Base-by-base conservation (phyloP, 2,888 invertebrate species). In the Drosophila stalkeri region DNA sequence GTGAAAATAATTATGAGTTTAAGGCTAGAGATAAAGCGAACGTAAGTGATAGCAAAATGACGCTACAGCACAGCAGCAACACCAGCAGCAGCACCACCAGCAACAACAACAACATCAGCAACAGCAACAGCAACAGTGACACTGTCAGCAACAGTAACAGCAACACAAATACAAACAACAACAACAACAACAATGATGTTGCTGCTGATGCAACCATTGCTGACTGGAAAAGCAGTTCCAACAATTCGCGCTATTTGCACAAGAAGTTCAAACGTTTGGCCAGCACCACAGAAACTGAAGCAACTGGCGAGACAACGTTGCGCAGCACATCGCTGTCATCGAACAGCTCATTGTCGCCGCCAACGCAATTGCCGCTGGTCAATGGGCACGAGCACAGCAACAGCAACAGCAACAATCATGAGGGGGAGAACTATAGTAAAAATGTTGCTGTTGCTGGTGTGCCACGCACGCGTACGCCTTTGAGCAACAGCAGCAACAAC, bases 231-330 rank as follows among this genome's bases (percentile, higher is more conserved):
- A 80, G 64, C 39, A 80, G 55, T 35, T 94, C 94, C 94, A 80
- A 73, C 35, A 95, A 95, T 91, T 95, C 95, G 91, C 96, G 96
- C 93, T 98, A 98, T 94, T 94, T 97, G 93, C 98, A 98, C 93
- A 98, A 98, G 93, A 98, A 98, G 93, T 98, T 98, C 94, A 98
- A 98, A 94, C 97, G 97, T 93, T 95, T 97, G 94, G 97, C 96
- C 92, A 91, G 91, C 81, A 91, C 91, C 74, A 91, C 88, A 43
- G 91, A 91, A 71, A 76, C 52, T 57, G 72, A 64, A 73, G 80
- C 33, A 3, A 9, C 37, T 1, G 16, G 2, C 55, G 85, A 80
- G 3, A 1, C 49, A 76, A 65, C 74, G 41, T 54, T 78, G 46
- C 92, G 92, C 62, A 91, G 86, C 71, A 88, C 87, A 55, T 92